Evolutionary conservation across 2,888 invertebrate genomes (phyloP), one percentile per base, ranked within the genome.

Genomic region (Lysandra coridon): DNA sequence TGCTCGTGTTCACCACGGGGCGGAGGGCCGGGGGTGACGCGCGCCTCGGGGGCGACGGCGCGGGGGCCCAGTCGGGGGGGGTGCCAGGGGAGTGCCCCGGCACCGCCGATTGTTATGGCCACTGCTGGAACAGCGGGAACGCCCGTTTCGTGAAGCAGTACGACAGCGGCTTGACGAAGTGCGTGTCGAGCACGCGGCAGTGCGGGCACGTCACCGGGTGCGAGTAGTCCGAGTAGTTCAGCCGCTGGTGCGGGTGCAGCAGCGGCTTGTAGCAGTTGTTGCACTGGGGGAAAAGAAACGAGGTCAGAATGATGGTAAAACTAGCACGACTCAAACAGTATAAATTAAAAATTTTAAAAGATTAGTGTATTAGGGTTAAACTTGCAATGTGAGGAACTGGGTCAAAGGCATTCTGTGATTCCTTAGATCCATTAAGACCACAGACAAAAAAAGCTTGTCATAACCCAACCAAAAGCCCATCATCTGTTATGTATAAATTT

Each of bases 171-270:
- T 98, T 98, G 85, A 99, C 98, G 95, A 99, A 99, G 95, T 99
- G 99, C 80, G 97, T 97, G 94, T 99, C 99, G 86, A 97, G 95
- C 79, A 97, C 96, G 86, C 97, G 96, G 95, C 99, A 99, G 91
- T 97, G 97, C 62, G 98, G 98, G 93, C 99, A 99, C 84, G 97
- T 96, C 88, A 98, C 96, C 86, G 97, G 96, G 89, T 98, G 98
- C 89, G 98, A 98, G 95, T 99, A 99, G 95, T 99, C 98, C 86
- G 98, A 98, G 96, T 98, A 99, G 94, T 97, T 98, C 85, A 98
- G 95, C 88, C 97, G 96, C 91, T 97, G 97, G 88, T 97, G 97
- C 17, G 98, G 97, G 91, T 97, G 97, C 85, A 98, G 96, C 82
- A 99, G 96, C 74, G 98, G 96, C 92, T 98, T 97, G 94, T 96